Base-by-base conservation (phyloP, 2,797 vertebrate species). In the Lophura swinhoii region DNA sequence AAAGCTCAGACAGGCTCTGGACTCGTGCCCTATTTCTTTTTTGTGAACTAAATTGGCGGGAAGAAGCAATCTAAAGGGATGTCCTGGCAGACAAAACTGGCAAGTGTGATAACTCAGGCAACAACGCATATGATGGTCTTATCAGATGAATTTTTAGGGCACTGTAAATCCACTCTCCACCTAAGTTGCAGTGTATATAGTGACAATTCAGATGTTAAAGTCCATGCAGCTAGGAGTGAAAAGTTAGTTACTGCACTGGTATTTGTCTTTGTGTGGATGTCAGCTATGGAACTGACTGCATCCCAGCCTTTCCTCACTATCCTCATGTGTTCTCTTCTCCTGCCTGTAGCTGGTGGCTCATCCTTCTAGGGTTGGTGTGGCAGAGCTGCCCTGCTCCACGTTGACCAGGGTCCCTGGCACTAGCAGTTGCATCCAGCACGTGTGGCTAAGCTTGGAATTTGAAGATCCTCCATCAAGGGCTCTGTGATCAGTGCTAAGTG, bases 41-140 rank as follows among this genome's bases (percentile, higher is more conserved):
- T 22, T 28, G 28, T 39, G 23, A 84, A 69, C 68, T 62, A 62
- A 75, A 69, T 35, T 59, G 18, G 12, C 10, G 68, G 14, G 20
- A 68, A 71, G 49, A 48, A 75, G 9, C 9, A 72, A 9, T 29
- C 24, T 33, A 49, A 76, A 78, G 28, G 10, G 6, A 37, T 72
- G 80, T n/a, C 28, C n/a, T 77, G 13, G 14, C 15, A 70, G 29
- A 63, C 64, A n/a, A 72, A 72, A 84, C 11, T n/a, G 28, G 39
- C 9, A 81, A 68, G 28, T 4, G 1, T 13, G 8, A 84, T 29
- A n/a, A 49, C 4, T 1, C 10, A 70, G 41, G 41, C 35, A 88
- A 2, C 35, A 11, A 5, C 6, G 4, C 22, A 80, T 0, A 0
- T 17, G 29, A 24, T 8, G 3, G 2, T 56, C 18, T 49, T 56